These are phyloP conservation scores for Stictonetta naevosa DNA, from an alignment of 2,113 vertebrate genomes.

Conservation along the genomic window DNA sequence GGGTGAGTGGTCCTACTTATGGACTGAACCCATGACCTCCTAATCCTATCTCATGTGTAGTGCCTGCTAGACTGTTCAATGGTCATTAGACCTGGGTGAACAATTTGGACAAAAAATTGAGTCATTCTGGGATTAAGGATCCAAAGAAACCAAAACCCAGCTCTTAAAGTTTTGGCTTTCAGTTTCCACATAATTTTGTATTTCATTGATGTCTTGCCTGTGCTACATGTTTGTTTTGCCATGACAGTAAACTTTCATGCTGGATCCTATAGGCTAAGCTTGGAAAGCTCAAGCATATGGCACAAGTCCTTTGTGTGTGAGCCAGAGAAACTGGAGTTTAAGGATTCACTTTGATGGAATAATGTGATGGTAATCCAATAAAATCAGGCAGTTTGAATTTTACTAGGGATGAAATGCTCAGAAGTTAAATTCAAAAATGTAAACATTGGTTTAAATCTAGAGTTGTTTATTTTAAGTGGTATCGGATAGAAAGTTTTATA, in stretches of 20 bases:
- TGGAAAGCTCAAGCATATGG: background rate
- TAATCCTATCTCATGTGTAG: slow-evolving; percentile 71
- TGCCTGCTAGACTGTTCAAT: slow-evolving; percentile 64
- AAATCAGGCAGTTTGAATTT: slow-evolving; percentile 6
- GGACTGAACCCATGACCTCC: slow-evolving; percentile 73
- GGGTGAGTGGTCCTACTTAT: slow-evolving; percentile 63
- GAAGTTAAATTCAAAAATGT: background rate
- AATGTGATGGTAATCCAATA: background rate
- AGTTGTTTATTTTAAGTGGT: background rate
- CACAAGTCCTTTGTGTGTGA: background rate
- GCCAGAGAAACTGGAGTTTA: background rate
- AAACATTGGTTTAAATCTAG: background rate
- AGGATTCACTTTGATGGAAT: background rate
- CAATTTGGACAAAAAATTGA: slow-evolving; percentile 39
- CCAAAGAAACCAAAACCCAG: slow-evolving; percentile 24
- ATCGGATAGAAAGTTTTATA: background rate
- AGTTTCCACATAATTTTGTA: background rate
- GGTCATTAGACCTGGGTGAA: slow-evolving; percentile 71
- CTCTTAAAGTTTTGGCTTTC: background rate
- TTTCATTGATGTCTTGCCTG: background rate
- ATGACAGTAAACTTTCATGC: background rate
- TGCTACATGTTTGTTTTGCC: background rate
- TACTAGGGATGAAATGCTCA: background rate
- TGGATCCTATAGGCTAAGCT: background rate
- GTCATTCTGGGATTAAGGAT: slow-evolving; percentile 47